Percentiles rank a stretch among this genome's conserved stretches.
Evolutionary conservation across 2,888 invertebrate genomes (phyloP).

Genomic region (Nesidiocoris tenuis): DNA sequence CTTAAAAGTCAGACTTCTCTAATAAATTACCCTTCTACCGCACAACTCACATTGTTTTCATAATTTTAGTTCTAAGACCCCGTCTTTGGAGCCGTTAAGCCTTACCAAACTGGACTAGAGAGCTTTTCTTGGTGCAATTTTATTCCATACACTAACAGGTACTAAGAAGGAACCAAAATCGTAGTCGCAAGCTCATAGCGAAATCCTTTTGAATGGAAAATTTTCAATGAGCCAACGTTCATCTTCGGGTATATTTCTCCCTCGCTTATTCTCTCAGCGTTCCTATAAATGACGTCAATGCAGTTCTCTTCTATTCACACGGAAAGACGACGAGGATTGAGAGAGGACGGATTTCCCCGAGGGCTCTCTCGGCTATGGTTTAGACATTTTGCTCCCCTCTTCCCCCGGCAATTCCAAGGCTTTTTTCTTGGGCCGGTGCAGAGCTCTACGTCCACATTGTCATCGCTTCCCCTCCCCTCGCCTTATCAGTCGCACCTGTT

Average conservation of each 20-base stretch:
- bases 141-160: no score
- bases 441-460: constrained; percentile 34
- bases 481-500: constrained; percentile 29
- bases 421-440: constrained; percentile 13
- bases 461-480: constrained; percentile 21
- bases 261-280: background rate
- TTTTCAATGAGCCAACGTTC: background rate
- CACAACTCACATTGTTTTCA: no score
- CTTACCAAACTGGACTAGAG: no score
- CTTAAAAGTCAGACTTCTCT: no score
- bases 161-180: no score
- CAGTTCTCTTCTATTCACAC: constrained; percentile 14
- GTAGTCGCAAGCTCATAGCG: no score
- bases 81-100: no score
- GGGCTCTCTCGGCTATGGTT: constrained; percentile 4
- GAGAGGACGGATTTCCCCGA: constrained; percentile 22
- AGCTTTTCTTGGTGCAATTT: no score
- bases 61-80: no score
- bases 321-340: background rate
- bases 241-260: background rate
- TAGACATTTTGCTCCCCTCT: constrained; percentile 16
- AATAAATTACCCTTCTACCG: no score
- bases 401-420: constrained; percentile 5
- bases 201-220: background rate
- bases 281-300: constrained; percentile 33